Conservation (phyloP, 1,140 invertebrate species). For the Apocrypta bakeri region DNA sequence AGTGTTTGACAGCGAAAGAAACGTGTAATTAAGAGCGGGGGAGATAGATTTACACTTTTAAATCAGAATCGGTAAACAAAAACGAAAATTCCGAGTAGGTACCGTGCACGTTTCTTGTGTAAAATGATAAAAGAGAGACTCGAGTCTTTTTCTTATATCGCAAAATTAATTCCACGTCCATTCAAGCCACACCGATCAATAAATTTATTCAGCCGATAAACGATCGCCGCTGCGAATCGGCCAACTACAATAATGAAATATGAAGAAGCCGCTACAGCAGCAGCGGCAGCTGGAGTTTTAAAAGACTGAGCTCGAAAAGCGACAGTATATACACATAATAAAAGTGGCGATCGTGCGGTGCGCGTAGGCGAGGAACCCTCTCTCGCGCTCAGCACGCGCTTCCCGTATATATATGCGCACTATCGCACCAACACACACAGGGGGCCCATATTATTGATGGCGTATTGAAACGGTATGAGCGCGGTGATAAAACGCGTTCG, state of each 20-base stretch:
- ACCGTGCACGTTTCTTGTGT: conserved; percentile 4
- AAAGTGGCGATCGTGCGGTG: neutral
- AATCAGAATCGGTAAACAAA: neutral
- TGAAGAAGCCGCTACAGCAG: neutral
- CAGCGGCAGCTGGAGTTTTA: too few species aligned
- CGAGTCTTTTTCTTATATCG: neutral
- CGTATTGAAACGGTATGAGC: conserved; percentile 74
- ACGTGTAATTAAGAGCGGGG: too few species aligned
- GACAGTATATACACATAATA: neutral
- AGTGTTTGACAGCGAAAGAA: neutral
- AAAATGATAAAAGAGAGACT: neutral
- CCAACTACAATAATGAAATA: neutral
- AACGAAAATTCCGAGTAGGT: too few species aligned
- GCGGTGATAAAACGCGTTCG: conserved; percentile 71
- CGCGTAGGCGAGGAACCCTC: neutral
- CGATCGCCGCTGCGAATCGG: neutral
- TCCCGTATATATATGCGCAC: neutral
- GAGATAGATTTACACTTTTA: neutral
- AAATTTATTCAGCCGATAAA: neutral
- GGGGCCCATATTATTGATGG: conserved; percentile 69
- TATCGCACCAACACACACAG: neutral
- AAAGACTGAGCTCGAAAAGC: neutral
- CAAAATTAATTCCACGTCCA: neutral
- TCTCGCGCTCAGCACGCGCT: too few species aligned
- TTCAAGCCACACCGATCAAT: neutral